Conservation (phyloP, 2,113 vertebrate species). For the Podocnemis expansa region DNA sequence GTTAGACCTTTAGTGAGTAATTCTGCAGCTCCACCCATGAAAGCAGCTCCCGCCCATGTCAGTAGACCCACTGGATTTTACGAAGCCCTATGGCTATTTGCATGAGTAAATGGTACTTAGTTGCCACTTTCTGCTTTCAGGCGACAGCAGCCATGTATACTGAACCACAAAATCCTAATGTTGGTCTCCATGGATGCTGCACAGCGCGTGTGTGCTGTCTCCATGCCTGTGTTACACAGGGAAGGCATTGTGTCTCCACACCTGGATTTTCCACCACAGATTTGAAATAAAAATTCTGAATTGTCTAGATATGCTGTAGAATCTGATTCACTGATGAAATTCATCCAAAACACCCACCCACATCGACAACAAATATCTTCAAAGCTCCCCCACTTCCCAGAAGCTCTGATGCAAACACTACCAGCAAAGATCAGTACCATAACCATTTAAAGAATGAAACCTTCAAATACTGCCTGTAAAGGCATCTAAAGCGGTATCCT, state of each 20-base stretch:
- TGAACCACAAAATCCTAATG: not conserved
- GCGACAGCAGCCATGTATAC: not conserved
- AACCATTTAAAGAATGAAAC: not conserved
- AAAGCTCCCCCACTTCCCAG: constrained; percentile 50
- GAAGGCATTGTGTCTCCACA: too few relatives aligned
- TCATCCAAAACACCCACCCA: constrained; percentile 57
- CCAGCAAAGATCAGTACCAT: constrained; percentile 43
- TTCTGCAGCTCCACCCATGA: not conserved
- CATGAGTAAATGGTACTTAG: not conserved
- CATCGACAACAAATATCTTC: constrained; percentile 33
- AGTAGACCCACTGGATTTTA: not conserved
- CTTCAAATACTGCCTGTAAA: not conserved
- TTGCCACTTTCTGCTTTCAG: not conserved
- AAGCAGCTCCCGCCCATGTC: not conserved
- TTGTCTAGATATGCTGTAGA: constrained; percentile 5
- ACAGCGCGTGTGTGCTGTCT: not conserved
- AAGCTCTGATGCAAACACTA: constrained; percentile 53
- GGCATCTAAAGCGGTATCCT: not conserved
- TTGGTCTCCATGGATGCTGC: not conserved
- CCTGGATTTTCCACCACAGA: not conserved
- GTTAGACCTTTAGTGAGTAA: rapidly evolving
- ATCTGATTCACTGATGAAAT: constrained; percentile 66
- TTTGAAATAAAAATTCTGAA: not conserved
- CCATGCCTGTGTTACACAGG: rapidly evolving
- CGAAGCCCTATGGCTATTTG: not conserved